Base-by-base conservation (phyloP, 2,113 vertebrate species). In the Dasyurus viverrinus region DNA sequence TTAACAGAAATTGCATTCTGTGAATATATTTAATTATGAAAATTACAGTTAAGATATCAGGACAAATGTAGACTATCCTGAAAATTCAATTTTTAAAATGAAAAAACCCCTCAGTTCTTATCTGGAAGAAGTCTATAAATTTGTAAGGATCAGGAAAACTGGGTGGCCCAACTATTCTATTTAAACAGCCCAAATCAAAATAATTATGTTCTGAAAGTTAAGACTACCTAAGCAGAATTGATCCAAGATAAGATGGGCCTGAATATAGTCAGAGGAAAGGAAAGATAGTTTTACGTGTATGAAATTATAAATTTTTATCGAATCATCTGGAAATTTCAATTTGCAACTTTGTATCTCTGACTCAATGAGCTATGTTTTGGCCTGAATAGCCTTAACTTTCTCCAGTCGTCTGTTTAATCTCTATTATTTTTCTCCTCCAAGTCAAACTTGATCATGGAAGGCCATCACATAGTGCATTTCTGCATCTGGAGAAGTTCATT, bases 21-120 rank as follows among this genome's bases (percentile, higher is more conserved):
- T 98, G 97, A 98, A 98, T 94, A 93, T 98, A 97, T 98, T 98
- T 98, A 98, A 98, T 98, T 98, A 97, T 95, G 95, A 93, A 96
- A 98, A 92, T 93, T 97, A 96, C 94, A 97, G 25, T 89, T 94
- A 96, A 94, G 93, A 50, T 96, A 97, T 98, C 98, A 97, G 98
- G 97, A 95, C 97, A 94, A 30, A 42, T 94, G 92, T 93, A 96
- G 97, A 98, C 68, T 97, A 97, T 95, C 96, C 96, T 95, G 30
- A 57, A 55, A 25, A 8, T 96, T 94, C 91, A 90, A 55, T 98
- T 97, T 97, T 98, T 96, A 98, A 96, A 94, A 94, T 93, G 93
- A 95, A 92, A 84, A 36, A 42, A 42, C 8, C 68, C 6, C 36
- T 76, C 27, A 60, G 30, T 60, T 68, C 3, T 68, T 30, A 68